Conservation (phyloP, 2,113 vertebrate species). For the Parotia lawesii region DNA sequence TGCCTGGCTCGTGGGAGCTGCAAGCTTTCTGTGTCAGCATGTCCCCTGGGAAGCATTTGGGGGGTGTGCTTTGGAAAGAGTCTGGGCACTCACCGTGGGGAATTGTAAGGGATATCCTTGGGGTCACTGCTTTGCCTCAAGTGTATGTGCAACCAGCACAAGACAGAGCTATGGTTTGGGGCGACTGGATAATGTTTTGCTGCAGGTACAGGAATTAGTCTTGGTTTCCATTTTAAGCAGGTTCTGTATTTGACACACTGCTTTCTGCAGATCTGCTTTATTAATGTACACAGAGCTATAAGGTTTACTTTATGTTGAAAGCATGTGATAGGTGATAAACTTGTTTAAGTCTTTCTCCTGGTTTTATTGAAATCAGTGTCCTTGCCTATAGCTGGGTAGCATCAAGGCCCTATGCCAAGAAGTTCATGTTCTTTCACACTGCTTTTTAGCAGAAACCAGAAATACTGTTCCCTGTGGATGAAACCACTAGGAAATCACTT, state of each 20-base stretch:
- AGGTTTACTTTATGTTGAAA: neutral
- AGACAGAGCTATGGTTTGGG: neutral
- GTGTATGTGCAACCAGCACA: neutral
- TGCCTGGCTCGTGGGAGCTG: neutral
- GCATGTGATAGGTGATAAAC: accelerated
- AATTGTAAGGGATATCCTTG: neutral
- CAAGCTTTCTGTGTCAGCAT: neutral
- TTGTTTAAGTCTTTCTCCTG: neutral
- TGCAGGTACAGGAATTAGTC: neutral
- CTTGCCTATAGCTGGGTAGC: neutral
- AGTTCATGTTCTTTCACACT: neutral
- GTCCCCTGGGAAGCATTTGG: neutral
- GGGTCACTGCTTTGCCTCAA: accelerated
- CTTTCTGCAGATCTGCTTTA: neutral
- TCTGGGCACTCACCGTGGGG: neutral
- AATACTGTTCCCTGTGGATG: neutral
- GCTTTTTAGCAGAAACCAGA: neutral
- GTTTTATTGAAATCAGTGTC: neutral
- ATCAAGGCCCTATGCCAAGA: neutral
- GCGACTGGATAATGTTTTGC: neutral
- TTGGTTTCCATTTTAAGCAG: neutral
- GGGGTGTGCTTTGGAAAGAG: neutral
- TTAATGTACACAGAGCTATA: neutral
- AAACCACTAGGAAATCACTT: neutral
- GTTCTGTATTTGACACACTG: neutral